These are phyloP conservation scores for Creontiades dilutus DNA, from an alignment of 2,888 invertebrate species.

Conservation along the genomic window DNA sequence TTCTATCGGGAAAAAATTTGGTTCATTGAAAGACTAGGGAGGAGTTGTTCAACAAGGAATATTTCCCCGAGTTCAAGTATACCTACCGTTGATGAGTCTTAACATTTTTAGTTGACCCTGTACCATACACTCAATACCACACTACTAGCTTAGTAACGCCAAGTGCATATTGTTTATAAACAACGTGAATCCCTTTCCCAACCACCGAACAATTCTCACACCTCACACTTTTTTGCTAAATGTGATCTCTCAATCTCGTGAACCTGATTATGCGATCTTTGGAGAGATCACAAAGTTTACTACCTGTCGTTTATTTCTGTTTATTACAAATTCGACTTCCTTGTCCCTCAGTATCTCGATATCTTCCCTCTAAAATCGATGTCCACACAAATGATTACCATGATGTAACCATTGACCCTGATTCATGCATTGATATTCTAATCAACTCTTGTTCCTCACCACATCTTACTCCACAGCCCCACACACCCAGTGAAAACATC, in stretches of 20 bases:
- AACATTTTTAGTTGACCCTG: background rate
- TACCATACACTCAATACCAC: conserved; percentile 7
- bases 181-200: background rate
- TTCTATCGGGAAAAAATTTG: background rate
- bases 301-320: background rate
- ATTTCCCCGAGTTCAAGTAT: background rate
- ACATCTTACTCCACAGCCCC: background rate
- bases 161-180: background rate
- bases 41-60: conserved; percentile 31
- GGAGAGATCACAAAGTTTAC: background rate
- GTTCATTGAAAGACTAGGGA: background rate
- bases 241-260: background rate
- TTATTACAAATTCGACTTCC: background rate
- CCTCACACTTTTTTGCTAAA: background rate
- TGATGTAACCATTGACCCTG: background rate
- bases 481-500: background rate
- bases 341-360: background rate
- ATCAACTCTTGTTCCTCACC: background rate
- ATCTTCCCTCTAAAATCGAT: background rate
- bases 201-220: background rate
- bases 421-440: background rate
- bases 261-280: background rate
- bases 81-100: background rate
- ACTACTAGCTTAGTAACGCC: background rate
- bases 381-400: background rate